Conservation (phyloP, 2,888 invertebrate species). For the Acanthoscelides obtectus region DNA sequence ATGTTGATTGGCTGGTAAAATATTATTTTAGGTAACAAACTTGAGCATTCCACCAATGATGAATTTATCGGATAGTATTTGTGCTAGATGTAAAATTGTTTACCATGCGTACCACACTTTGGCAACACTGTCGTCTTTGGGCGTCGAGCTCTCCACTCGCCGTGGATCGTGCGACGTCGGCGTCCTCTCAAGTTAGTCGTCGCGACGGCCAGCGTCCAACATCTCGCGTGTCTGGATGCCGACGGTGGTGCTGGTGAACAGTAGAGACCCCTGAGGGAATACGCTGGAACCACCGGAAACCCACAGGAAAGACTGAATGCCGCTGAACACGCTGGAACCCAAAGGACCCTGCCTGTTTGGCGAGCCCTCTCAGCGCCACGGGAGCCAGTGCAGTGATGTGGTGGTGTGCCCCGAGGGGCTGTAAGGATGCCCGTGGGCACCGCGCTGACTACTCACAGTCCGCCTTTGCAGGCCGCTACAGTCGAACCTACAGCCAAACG, state of each 20-base stretch:
- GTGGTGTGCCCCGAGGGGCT: neutral
- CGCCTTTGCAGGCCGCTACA: neutral
- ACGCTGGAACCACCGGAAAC: conserved; percentile 20
- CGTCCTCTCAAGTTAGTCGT: conserved; percentile 15
- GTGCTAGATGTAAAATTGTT: no score
- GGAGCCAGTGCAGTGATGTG: neutral
- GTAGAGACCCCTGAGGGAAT: conserved; percentile 20
- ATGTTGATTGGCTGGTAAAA: no score
- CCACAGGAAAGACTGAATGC: conserved; percentile 9
- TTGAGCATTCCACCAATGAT: no score
- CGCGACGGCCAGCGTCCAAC: conserved; percentile 11
- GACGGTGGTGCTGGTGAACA: conserved; percentile 7
- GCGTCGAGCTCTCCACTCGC: conserved; percentile 18
- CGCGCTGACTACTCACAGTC: conserved; percentile 46
- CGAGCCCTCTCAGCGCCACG: conserved; percentile 17
- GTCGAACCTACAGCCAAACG: conserved; percentile 83
- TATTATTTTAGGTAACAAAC: no score
- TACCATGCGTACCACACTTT: no score
- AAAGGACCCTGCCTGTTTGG: conserved; percentile 19
- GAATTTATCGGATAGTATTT: no score
- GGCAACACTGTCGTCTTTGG: conserved; percentile 18
- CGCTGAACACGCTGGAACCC: conserved; percentile 48
- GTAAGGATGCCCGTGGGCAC: conserved; percentile 57
- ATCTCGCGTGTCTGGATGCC: neutral
- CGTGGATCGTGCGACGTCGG: conserved; percentile 22